Conservation (phyloP, 2,888 invertebrate genomes). For the Cryptus viduatorius region DNA sequence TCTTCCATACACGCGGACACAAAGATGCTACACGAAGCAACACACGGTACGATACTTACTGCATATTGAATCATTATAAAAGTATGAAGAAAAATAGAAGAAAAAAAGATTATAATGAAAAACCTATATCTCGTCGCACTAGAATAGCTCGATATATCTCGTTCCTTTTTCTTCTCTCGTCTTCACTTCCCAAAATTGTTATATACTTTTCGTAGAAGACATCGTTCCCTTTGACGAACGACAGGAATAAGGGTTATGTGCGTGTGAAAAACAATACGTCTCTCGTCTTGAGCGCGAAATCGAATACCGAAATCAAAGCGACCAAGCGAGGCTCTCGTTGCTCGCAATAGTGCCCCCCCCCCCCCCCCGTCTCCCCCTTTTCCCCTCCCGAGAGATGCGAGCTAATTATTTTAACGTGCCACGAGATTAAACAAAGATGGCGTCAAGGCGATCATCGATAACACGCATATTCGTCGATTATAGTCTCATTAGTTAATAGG, state of each 20-base stretch:
- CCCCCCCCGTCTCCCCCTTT: too few relatives aligned
- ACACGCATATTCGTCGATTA: constrained; percentile 12
- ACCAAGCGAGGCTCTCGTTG: not conserved
- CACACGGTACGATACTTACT: constrained; percentile 5
- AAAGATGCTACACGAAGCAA: not conserved
- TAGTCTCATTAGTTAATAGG: constrained; percentile 17
- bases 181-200: not conserved
- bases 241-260: not conserved
- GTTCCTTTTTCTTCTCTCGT: constrained; percentile 22
- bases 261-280: not conserved
- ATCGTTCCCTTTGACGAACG: constrained; percentile 13
- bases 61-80: not conserved
- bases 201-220: constrained; percentile 10
- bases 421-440: not conserved
- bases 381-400: not conserved
- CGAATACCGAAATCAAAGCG: constrained; percentile 7
- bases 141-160: constrained; percentile 36
- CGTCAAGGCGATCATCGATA: constrained; percentile 16
- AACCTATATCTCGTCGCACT: constrained; percentile 45
- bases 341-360: not conserved
- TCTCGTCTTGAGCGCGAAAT: not conserved
- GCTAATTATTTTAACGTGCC: not conserved
- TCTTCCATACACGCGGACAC: constrained; percentile 9
- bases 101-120: constrained; percentile 20
- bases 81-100: not conserved